A percentile compares a stretch with the other conserved stretches of the same genome.
Conservation (phyloP, 2,113 vertebrate species). For the Campylorhamphus procurvoides region DNA sequence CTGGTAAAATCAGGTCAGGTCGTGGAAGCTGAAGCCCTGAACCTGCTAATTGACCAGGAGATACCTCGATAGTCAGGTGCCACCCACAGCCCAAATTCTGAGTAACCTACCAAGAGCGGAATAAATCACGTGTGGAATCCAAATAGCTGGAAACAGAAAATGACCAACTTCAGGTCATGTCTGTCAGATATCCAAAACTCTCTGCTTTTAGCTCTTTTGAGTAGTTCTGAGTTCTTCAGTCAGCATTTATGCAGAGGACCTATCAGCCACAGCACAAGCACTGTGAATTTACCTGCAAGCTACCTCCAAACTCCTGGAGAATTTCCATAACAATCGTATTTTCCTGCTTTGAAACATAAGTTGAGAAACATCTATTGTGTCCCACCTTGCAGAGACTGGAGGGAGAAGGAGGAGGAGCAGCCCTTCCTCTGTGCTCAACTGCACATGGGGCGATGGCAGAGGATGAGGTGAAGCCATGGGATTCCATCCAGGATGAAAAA, state of each 20-base stretch:
- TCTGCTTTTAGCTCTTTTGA: neutral
- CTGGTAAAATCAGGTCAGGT: neutral
- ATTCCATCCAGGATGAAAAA: neutral
- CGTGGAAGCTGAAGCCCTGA: neutral
- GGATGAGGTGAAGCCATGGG: fast-evolving
- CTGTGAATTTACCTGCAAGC: neutral
- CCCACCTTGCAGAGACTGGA: neutral
- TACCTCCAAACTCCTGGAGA: neutral
- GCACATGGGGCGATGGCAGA: neutral
- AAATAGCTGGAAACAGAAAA: neutral
- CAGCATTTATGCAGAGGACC: neutral
- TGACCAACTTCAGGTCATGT: neutral
- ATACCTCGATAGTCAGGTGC: neutral
- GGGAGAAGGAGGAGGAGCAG: neutral
- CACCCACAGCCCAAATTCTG: neutral
- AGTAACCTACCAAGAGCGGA: neutral
- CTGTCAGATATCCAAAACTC: neutral
- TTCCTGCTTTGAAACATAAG: fast-evolving
- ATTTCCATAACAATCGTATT: neutral
- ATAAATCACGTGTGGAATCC: neutral
- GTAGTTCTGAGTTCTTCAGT: neutral
- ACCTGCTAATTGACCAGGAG: neutral
- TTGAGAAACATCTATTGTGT: neutral
- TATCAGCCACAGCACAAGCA: neutral
- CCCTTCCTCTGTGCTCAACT: neutral